Percentiles rank a stretch among this genome's conserved stretches.
Evolutionary conservation across 2,797 vertebrate species (phyloP).

Genomic region (Neosilurus mollespiculum): DNA sequence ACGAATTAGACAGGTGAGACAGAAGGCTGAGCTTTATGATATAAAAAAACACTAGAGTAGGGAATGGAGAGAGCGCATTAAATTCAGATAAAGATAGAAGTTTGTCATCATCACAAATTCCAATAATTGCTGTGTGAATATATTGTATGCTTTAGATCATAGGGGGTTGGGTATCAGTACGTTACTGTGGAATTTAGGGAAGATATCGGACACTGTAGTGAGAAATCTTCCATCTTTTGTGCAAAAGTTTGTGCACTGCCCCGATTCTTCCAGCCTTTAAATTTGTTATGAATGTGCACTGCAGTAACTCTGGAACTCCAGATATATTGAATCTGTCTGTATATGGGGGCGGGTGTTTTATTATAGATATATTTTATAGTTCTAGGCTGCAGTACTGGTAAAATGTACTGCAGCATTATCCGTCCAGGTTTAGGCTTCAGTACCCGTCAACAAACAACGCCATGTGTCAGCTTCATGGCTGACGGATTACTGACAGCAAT

Average conservation of each 20-base stretch:
- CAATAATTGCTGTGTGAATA: not conserved
- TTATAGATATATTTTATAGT: constrained; percentile 2
- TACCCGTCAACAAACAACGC: not conserved
- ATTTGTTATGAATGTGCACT: not conserved
- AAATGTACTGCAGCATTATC: constrained; percentile 2
- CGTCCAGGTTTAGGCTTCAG: not conserved
- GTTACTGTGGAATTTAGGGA: not conserved
- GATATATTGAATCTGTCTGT: not conserved
- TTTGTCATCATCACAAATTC: not conserved
- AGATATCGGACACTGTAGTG: not conserved
- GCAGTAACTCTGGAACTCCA: constrained; percentile 10
- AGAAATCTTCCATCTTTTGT: constrained; percentile 8
- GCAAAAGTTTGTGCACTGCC: constrained; percentile 1
- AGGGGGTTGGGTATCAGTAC: not conserved
- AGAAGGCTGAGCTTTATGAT: constrained; percentile 28
- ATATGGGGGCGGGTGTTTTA: not conserved
- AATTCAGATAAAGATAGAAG: constrained; percentile 15
- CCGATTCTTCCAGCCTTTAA: constrained; percentile 3
- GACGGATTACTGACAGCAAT: not conserved
- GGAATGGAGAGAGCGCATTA: not conserved
- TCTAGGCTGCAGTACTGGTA: not conserved
- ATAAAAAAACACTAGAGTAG: not conserved
- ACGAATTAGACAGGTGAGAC: constrained; percentile 40
- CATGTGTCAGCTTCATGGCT: not conserved
- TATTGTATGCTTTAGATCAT: not conserved